phyloP scores from a whole-genome alignment of 2,797 vertebrate species.

The Echiichthys vipera region DNA sequence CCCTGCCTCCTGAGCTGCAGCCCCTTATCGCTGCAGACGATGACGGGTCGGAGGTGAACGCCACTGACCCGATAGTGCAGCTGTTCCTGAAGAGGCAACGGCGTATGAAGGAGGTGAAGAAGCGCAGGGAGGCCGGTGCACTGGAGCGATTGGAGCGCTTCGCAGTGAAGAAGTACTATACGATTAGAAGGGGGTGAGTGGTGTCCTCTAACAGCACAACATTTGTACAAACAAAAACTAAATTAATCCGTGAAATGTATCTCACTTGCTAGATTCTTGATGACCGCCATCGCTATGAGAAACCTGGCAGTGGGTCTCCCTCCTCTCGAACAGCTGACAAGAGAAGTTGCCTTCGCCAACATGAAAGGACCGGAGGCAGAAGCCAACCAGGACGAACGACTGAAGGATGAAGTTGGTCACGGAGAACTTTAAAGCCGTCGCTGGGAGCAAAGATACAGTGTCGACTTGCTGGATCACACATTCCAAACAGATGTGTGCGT shows the following conservation, averaged over 20 bases:
- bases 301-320: constrained; percentile 91
- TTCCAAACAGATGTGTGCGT: not conserved
- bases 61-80: constrained; percentile 87
- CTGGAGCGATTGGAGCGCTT: constrained; percentile 86
- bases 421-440: constrained; percentile 77
- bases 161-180: constrained; percentile 87
- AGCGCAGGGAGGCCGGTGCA: constrained; percentile 81
- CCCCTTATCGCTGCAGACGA: constrained; percentile 85
- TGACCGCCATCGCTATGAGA: constrained; percentile 91
- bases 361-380: constrained; percentile 82
- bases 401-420: constrained; percentile 80
- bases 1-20: constrained; percentile 91
- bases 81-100: constrained; percentile 90
- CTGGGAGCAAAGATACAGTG: not conserved
- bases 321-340: constrained; percentile 88
- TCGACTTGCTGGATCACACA: constrained; percentile 35
- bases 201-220: not conserved
- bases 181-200: constrained; percentile 91
- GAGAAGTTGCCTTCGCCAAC: constrained; percentile 90
- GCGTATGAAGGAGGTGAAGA: constrained; percentile 87
- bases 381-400: constrained; percentile 58
- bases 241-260: not conserved
- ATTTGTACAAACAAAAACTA: not conserved
- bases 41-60: constrained; percentile 71
- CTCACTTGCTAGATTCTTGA: constrained; percentile 85